Evolutionary conservation across 2,888 invertebrate species (phyloP), one percentile per base, ranked within the genome.

Genomic region (Euplagia quadripunctaria): DNA sequence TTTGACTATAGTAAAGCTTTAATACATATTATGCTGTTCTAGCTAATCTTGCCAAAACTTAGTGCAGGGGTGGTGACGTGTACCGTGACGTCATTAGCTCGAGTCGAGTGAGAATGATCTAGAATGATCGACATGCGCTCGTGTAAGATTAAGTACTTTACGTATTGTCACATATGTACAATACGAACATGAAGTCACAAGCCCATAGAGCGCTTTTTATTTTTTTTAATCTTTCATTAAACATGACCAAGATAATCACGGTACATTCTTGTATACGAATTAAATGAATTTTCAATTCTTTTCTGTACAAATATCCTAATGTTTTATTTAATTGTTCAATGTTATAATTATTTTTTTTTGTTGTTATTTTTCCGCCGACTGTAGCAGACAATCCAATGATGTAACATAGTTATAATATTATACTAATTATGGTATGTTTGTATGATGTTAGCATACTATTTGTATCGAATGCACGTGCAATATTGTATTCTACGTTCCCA

Each of bases 181-280:
- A 46, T 46, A 49, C 78, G 73, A 75, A 31, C 31, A 31, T 31
- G 31, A 31, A 11, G 70, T 76, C 83, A 61, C 14, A 65, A 66
- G 75, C 68, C 75, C 51, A 55, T 71, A 71, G 82, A 78, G 78
- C 67, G 76, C 73, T 82, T 75, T 68, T 78, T 80, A 64, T 67
- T 77, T 78, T 78, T 82, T 78, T 78, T 67, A 58, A 71, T 72
- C 43, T 74, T 70, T 69, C 70, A 72, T 75, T 64, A 71, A 68
- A 72, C 76, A 72, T 79, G 82, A 83, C 84, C 76, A 82, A 79
- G 84, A 79, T 75, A 74, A 78, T 67, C 69, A 63, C 76, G 77
- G 82, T 79, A 84, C 78, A 77, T 76, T 72, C 70, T 84, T 72
- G 87, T 88, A 88, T 88, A 88, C 87, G 88, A 86, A 82, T 86